Conservation (phyloP, 2,797 vertebrate genomes). For the Phataginus tetradactyla region DNA sequence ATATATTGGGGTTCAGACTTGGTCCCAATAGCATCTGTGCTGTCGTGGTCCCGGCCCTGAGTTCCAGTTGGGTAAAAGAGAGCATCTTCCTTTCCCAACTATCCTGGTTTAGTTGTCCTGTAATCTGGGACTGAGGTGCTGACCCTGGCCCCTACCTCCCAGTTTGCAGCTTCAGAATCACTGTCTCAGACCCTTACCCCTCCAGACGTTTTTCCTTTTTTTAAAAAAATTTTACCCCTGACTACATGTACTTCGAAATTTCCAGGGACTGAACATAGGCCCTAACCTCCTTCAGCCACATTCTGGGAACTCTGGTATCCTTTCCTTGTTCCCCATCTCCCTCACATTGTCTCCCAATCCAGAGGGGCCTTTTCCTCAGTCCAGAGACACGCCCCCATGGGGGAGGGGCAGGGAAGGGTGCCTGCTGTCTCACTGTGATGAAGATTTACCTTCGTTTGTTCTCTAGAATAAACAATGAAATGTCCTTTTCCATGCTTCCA, state of each 20-base stretch:
- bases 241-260: background rate
- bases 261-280: background rate
- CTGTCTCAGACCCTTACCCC: background rate
- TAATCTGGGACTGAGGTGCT: background rate
- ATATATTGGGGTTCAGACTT: constrained; percentile 31
- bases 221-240: background rate
- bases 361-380: background rate
- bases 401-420: background rate
- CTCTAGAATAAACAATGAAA: constrained; percentile 53
- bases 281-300: background rate
- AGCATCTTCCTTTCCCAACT: background rate
- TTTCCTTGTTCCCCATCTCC: background rate
- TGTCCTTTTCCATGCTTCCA: background rate
- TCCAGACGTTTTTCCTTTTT: background rate
- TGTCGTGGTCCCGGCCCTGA: background rate
- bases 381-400: background rate
- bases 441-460: constrained; percentile 16
- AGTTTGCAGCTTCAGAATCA: constrained; percentile 16
- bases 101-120: background rate
- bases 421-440: background rate
- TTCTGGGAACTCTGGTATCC: constrained; percentile 11
- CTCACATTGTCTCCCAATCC: background rate
- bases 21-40: background rate
- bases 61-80: background rate
- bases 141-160: background rate